phyloP scores from a whole-genome alignment of 1,140 invertebrate species.

The Heliconius hewitsoni region DNA sequence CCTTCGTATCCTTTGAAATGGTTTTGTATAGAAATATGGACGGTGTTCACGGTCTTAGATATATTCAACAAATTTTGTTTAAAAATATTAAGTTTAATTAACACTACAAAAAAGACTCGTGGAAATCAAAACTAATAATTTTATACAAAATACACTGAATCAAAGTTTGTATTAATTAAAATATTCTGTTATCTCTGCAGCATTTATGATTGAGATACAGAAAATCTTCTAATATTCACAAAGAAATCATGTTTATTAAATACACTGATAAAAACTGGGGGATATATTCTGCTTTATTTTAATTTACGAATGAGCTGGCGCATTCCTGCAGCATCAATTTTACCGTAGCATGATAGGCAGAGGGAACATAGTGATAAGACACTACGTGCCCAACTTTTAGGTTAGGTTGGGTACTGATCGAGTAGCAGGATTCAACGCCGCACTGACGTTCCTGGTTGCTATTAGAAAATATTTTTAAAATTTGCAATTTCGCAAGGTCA shows the following conservation, averaged over 20 bases:
- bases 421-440: too few species aligned
- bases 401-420: too few species aligned
- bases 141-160: background rate
- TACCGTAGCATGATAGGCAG: too few species aligned
- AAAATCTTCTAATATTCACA: background rate
- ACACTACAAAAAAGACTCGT: too few species aligned
- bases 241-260: background rate
- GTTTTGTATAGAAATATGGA: background rate
- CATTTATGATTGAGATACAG: constrained; percentile 6
- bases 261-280: background rate
- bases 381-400: too few species aligned
- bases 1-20: background rate
- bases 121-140: background rate
- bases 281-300: background rate
- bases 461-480: too few species aligned
- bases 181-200: constrained; percentile 11
- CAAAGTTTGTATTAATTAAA: background rate
- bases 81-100: background rate
- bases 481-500: too few species aligned
- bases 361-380: too few species aligned
- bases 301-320: background rate
- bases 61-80: background rate
- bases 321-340: background rate
- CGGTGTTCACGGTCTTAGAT: background rate
- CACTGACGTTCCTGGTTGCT: too few species aligned